A percentile compares a stretch with the other conserved stretches of the same genome.
Conservation (phyloP, 1,140 invertebrate genomes). For the Paraescarpia echinospica region DNA sequence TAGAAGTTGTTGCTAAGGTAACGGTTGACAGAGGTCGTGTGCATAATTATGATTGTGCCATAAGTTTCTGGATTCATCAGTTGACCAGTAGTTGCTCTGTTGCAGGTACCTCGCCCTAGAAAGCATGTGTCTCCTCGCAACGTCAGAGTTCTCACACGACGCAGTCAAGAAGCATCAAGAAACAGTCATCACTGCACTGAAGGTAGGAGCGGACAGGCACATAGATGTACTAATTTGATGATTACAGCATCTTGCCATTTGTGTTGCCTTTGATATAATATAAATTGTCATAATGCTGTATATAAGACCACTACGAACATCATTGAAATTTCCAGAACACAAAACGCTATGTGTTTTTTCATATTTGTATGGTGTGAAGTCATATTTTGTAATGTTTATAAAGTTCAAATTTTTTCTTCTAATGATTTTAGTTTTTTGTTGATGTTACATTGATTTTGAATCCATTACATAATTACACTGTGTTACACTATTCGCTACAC, state of each 20-base stretch:
- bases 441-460: not conserved
- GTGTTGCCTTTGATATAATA: not conserved
- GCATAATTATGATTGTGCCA: no score
- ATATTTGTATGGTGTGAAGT: not conserved
- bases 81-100: not conserved
- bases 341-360: not conserved
- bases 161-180: conserved; percentile 99
- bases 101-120: conserved; percentile 88
- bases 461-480: not conserved
- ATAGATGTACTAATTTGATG: not conserved
- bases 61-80: no score
- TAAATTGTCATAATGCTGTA: not conserved
- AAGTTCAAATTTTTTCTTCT: not conserved
- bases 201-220: conserved; percentile 62
- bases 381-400: not conserved
- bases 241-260: not conserved
- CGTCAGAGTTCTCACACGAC: conserved; percentile 99
- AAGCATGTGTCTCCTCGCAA: conserved; percentile 98
- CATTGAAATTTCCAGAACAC: not conserved
- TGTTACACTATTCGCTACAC: not conserved
- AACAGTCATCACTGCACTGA: conserved; percentile 98
- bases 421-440: not conserved
- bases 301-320: not conserved
- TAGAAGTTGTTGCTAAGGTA: no score
- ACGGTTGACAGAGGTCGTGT: no score